These are phyloP conservation scores for Carollia perspicillata DNA, from an alignment of 2,113 vertebrate species.

Conservation along the genomic window DNA sequence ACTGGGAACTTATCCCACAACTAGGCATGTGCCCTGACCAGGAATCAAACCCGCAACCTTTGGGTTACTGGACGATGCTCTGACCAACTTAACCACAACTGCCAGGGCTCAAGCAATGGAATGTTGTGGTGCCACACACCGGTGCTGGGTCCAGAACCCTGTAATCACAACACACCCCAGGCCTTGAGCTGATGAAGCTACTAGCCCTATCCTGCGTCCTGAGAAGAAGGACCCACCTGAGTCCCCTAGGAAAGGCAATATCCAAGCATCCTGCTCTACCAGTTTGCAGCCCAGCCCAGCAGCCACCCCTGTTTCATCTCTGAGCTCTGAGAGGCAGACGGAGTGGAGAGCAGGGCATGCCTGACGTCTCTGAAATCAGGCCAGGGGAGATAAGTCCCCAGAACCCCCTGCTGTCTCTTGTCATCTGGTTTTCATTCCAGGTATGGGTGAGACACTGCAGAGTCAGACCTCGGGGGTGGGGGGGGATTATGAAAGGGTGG, in stretches of 20 bases:
- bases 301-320: background rate
- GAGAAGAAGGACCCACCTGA: background rate
- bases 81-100: too few relatives aligned
- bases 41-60: too few relatives aligned
- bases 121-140: background rate
- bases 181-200: too few relatives aligned
- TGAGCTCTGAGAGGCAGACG: background rate
- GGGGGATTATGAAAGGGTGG: too few relatives aligned
- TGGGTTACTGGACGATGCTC: too few relatives aligned
- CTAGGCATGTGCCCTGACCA: too few relatives aligned
- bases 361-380: background rate
- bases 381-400: background rate
- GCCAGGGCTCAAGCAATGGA: too few relatives aligned
- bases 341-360: background rate
- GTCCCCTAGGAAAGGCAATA: background rate
- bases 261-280: background rate
- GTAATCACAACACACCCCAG: background rate
- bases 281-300: background rate
- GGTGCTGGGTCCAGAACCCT: background rate
- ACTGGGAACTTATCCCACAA: too few relatives aligned
- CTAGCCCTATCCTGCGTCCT: background rate
- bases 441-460: background rate
- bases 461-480: background rate
- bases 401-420: background rate
- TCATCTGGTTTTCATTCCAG: background rate